A percentile compares a stretch with the other conserved stretches of the same genome.
phyloP scores from a whole-genome alignment of 2,113 vertebrate genomes.

The Gasterosteus nipponicus region DNA sequence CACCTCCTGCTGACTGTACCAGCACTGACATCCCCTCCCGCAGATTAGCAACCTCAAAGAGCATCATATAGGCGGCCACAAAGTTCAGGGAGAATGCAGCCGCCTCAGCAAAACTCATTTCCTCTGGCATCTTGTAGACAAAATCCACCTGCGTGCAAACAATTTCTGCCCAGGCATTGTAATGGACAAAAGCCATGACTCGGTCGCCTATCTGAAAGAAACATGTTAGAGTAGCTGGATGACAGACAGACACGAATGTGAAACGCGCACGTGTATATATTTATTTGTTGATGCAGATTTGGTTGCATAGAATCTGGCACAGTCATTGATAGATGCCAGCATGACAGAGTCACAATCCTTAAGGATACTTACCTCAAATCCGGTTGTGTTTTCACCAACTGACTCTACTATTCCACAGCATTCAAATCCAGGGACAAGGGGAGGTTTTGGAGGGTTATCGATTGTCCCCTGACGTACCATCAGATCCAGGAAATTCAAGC shows the following conservation, averaged over 20 bases:
- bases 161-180: constrained; percentile 98
- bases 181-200: constrained; percentile 97
- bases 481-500: constrained; percentile 96
- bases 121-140: constrained; percentile 95
- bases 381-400: constrained; percentile 89
- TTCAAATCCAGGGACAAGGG: constrained; percentile 95
- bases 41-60: constrained; percentile 97
- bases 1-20: constrained; percentile 95
- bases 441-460: constrained; percentile 95
- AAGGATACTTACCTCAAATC: constrained; percentile 89
- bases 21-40: constrained; percentile 97
- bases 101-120: constrained; percentile 95
- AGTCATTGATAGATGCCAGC: background rate
- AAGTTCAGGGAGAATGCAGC: constrained; percentile 97
- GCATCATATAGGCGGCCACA: constrained; percentile 98
- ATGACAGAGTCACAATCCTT: background rate
- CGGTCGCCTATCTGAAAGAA: constrained; percentile 91
- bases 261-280: background rate
- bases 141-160: constrained; percentile 91
- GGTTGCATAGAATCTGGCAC: background rate
- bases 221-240: constrained; percentile 13
- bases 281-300: constrained; percentile 3
- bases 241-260: background rate
- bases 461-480: constrained; percentile 98
- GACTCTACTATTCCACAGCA: constrained; percentile 96